These are phyloP conservation scores for Turdus rufiventris DNA, from an alignment of 2,113 vertebrate genomes.

Conservation along the genomic window DNA sequence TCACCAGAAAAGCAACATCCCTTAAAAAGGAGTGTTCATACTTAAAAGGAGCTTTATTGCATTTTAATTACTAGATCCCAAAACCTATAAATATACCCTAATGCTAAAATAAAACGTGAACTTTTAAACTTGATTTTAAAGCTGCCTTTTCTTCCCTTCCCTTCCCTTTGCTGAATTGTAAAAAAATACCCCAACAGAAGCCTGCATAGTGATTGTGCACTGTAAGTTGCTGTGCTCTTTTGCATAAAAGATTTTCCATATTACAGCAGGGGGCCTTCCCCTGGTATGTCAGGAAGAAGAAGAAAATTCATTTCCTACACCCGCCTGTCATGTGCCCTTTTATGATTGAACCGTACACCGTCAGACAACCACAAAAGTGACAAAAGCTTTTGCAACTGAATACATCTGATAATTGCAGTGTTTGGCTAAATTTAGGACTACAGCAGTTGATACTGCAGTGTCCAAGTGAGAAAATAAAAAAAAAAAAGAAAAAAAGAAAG, in stretches of 20 bases:
- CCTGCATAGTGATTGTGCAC: slow-evolving; percentile 69
- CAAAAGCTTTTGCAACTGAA: slow-evolving; percentile 71
- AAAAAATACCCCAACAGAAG: not conserved
- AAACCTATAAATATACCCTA: not conserved
- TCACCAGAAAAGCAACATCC: not conserved
- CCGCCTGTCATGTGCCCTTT: slow-evolving; percentile 74
- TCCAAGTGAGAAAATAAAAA: not conserved
- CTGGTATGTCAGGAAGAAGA: slow-evolving; percentile 73
- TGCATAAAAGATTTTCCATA: slow-evolving; percentile 79
- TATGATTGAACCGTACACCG: slow-evolving; percentile 71
- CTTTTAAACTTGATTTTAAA: slow-evolving; percentile 49
- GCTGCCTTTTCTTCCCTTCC: not conserved
- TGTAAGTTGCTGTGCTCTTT: slow-evolving; percentile 73
- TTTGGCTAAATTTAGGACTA: slow-evolving; percentile 64
- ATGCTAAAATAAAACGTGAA: not conserved
- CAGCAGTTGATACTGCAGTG: slow-evolving; percentile 1
- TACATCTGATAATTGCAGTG: slow-evolving; percentile 63
- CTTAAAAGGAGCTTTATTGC: not conserved
- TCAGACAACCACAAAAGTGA: slow-evolving; percentile 72
- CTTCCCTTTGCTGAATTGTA: slow-evolving; percentile 40
- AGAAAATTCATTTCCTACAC: slow-evolving; percentile 76
- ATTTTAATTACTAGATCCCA: not conserved
- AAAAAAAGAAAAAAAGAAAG: not conserved
- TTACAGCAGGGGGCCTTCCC: slow-evolving; percentile 75
- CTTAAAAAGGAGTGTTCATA: not conserved